Percentiles rank a stretch among this genome's conserved stretches.
phyloP scores from a whole-genome alignment of 2,888 invertebrate genomes.

The Drosophila picticornis region DNA sequence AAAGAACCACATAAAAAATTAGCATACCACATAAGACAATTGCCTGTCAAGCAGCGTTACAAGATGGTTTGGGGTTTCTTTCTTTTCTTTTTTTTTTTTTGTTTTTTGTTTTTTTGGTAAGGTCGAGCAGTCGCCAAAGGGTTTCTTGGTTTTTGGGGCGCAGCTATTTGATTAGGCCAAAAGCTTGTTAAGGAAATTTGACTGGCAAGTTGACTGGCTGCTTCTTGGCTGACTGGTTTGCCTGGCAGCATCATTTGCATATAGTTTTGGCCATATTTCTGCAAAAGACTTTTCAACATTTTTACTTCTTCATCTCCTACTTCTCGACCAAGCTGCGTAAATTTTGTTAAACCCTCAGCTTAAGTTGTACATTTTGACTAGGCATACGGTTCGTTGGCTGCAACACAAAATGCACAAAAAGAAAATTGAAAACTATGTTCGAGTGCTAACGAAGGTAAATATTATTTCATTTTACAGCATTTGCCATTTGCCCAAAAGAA shows the following conservation, averaged over 20 bases:
- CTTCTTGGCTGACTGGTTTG: constrained; percentile 45
- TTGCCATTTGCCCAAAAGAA: constrained; percentile 39
- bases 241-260: constrained; percentile 68
- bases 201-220: constrained; percentile 75
- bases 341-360: constrained; percentile 76
- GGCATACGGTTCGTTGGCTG: constrained; percentile 69
- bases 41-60: constrained; percentile 68
- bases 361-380: constrained; percentile 66
- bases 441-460: constrained; percentile 78
- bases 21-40: constrained; percentile 79
- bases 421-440: constrained; percentile 72
- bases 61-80: constrained; percentile 43
- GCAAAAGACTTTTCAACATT: constrained; percentile 45
- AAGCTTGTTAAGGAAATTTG: constrained; percentile 77
- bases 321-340: constrained; percentile 43
- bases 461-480: constrained; percentile 69
- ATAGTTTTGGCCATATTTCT: constrained; percentile 74
- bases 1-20: constrained; percentile 60
- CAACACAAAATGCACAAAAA: constrained; percentile 63
- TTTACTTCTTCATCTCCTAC: constrained; percentile 11
- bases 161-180: constrained; percentile 76
- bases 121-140: constrained; percentile 60
- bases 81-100: not conserved
- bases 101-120: constrained; percentile 36
- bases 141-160: constrained; percentile 42